Percentiles rank a stretch among this genome's conserved stretches.
Evolutionary conservation across 2,797 vertebrate species (phyloP).

Genomic region (Chelmon rostratus): DNA sequence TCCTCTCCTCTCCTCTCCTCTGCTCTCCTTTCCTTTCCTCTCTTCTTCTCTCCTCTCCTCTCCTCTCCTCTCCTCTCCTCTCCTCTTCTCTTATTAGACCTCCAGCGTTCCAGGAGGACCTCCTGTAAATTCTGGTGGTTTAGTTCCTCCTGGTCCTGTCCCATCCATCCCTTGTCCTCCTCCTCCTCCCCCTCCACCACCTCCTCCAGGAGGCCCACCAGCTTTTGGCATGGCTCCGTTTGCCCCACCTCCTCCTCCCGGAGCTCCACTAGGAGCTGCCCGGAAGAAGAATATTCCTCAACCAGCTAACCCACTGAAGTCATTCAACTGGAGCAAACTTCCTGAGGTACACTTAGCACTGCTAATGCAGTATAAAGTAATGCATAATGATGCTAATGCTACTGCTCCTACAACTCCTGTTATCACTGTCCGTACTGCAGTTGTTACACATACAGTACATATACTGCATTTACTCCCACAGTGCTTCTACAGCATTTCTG

Average conservation of each 20-base stretch:
- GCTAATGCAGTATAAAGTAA: too few species aligned
- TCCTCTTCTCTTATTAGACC: constrained; percentile 53
- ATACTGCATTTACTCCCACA: neutral
- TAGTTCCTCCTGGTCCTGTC: constrained; percentile 70
- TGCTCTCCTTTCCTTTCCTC: too few species aligned
- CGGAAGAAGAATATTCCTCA: constrained; percentile 94
- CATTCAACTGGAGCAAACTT: constrained; percentile 98
- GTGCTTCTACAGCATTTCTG: neutral
- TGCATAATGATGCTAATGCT: too few species aligned
- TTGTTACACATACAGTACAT: neutral
- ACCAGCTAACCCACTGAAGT: constrained; percentile 93
- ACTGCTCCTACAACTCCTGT: neutral
- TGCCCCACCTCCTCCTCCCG: constrained; percentile 85
- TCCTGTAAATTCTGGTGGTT: constrained; percentile 68
- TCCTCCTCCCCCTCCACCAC: constrained; percentile 81
- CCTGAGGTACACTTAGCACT: constrained; percentile 86
- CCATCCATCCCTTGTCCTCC: constrained; percentile 69
- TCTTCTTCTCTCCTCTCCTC: too few species aligned
- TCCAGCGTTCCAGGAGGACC: constrained; percentile 82
- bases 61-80: neutral
- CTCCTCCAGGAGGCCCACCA: constrained; percentile 88
- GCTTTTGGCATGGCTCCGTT: constrained; percentile 76
- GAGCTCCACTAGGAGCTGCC: constrained; percentile 84
- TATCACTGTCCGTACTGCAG: neutral
- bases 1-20: neutral